Evolutionary conservation across 1,140 invertebrate genomes (phyloP).

Genomic region (Atta texana): DNA sequence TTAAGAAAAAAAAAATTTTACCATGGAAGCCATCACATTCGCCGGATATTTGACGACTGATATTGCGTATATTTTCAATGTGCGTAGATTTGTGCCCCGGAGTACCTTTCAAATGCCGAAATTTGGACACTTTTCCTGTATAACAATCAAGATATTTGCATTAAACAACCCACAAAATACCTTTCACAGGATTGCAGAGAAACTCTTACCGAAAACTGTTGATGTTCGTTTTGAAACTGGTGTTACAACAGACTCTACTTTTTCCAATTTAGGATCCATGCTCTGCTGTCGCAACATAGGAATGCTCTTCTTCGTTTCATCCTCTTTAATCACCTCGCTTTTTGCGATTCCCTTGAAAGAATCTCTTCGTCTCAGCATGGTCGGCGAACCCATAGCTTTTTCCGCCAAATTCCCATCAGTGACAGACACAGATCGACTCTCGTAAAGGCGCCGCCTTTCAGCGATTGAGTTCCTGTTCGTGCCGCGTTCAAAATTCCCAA

Average conservation of each 20-base stretch:
- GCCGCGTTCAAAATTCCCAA: constrained; percentile 87
- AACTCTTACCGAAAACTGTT: constrained; percentile 92
- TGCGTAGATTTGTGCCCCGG: constrained; percentile 95
- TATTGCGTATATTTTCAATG: constrained; percentile 96
- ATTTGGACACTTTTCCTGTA: constrained; percentile 95
- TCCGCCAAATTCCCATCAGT: constrained; percentile 88
- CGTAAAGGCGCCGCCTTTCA: constrained; percentile 92
- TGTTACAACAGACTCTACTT: constrained; percentile 84
- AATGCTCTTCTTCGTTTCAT: constrained; percentile 86
- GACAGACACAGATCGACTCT: constrained; percentile 89
- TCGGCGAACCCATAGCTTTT: constrained; percentile 90
- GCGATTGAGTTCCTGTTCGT: constrained; percentile 91
- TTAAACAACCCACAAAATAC: background rate
- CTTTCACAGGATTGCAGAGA: background rate
- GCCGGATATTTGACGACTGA: constrained; percentile 96
- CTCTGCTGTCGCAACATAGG: constrained; percentile 87
- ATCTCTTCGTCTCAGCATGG: constrained; percentile 89
- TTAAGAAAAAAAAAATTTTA: constrained; percentile 80
- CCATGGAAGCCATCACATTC: constrained; percentile 97
- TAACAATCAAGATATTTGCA: constrained; percentile 51
- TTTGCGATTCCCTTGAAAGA: constrained; percentile 86
- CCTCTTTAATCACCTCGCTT: constrained; percentile 87
- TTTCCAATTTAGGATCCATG: constrained; percentile 85
- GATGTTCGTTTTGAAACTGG: constrained; percentile 92
- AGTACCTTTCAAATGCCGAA: constrained; percentile 96